Evolutionary conservation across 2,888 invertebrate species (phyloP), one percentile per base, ranked within the genome.

Genomic region (Ophonus ardosiacus): DNA sequence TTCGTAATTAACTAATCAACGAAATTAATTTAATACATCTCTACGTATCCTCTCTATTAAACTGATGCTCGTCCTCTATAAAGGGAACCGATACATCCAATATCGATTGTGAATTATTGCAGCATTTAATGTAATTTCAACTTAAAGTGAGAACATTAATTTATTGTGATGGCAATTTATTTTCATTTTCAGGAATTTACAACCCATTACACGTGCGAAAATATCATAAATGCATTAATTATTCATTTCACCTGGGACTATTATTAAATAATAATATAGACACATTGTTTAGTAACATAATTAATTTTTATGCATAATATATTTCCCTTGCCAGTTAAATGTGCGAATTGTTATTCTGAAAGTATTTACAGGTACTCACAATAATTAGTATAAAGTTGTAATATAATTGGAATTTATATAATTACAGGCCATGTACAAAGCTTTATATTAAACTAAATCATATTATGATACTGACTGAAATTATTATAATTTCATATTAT

Each of bases 241-340:
- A 68, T 68, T 68, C 68, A 68, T 38, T n/a, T 15, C 31, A n/a
- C 68, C 0, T 40, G 68, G 68, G 68, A 68, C 68, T 38, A 38
- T 68, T 68, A 38, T 68, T 68, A 68, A 68, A 68, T 68, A 68
- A 68, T 68, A 68, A 68, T 40, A 31, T 68, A 68, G 31, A 68
- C n/a, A 68, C 15, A 38, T 31, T 31, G 68, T 68, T 31, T 15
- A 31, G n/a, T 68, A 68, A 68, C 10, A 38, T 68, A 68, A 68
- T 68, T 38, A 68, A 68, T 38, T 68, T 63, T 38, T 38, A 15
- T 68, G 24, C 10, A 68, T 68, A 68, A 38, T 68, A n/a, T 31
- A 68, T 31, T 68, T 31, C 68, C 68, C 68, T 38, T 38, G 31
- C 31, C 31, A 68, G 7, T 68, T 68, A 40, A 68, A 68, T 38